Evolutionary conservation across 1,140 invertebrate species (phyloP).

Genomic region (Charaxes varanes): DNA sequence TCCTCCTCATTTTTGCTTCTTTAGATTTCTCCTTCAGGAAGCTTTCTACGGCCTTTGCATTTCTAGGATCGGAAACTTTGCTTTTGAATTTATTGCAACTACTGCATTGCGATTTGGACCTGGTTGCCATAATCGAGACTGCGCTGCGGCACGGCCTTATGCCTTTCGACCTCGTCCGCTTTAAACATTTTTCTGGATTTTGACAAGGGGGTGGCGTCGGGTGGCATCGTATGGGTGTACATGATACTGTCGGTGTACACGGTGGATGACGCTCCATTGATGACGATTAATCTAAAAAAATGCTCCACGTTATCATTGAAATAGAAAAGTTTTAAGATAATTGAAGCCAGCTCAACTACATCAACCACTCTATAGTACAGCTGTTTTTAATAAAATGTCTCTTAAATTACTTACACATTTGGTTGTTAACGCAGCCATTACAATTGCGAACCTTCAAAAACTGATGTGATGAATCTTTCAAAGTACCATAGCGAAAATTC

Average conservation of each 20-base stretch:
- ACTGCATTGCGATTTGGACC: slow-evolving; percentile 37
- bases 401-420: slow-evolving; percentile 27
- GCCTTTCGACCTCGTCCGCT: slow-evolving; percentile 42
- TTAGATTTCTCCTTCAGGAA: slow-evolving; percentile 47
- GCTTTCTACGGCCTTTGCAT: slow-evolving; percentile 32
- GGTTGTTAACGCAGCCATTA: neutral
- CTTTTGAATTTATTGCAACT: slow-evolving; percentile 41
- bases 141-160: slow-evolving; percentile 52
- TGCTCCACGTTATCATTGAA: too few species aligned
- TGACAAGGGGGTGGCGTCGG: slow-evolving; percentile 47
- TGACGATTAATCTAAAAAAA: too few species aligned
- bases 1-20: slow-evolving; percentile 41
- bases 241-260: slow-evolving; percentile 51
- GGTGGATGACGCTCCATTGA: too few species aligned
- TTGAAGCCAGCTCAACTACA: slow-evolving; percentile 34
- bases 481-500: too few species aligned
- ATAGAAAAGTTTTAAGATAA: slow-evolving; percentile 8
- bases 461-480: too few species aligned
- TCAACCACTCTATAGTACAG: slow-evolving; percentile 1
- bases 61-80: slow-evolving; percentile 29
- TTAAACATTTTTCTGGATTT: slow-evolving; percentile 55
- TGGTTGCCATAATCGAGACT: slow-evolving; percentile 50
- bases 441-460: neutral
- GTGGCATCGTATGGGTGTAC: slow-evolving; percentile 49
- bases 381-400: slow-evolving; percentile 1